Evolutionary conservation across 2,113 vertebrate genomes (phyloP).

Genomic region (Ovis canadensis): DNA sequence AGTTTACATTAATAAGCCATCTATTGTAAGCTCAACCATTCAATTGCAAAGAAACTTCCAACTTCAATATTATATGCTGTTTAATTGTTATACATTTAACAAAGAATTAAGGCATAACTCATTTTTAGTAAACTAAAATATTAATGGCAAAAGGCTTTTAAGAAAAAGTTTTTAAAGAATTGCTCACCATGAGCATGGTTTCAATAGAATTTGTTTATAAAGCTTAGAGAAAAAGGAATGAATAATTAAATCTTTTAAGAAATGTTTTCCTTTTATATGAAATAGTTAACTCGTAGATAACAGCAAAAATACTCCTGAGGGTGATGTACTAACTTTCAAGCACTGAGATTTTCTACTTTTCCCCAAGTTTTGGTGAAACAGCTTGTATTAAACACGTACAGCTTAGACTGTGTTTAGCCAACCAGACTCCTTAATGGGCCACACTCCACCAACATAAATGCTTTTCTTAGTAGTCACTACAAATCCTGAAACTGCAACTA

Average conservation of each 20-base stretch:
- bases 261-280: slow-evolving; percentile 4
- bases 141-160: slow-evolving; percentile 64
- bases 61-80: slow-evolving; percentile 41
- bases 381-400: neutral
- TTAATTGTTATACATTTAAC: slow-evolving; percentile 61
- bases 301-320: neutral
- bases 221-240: slow-evolving; percentile 13
- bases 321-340: neutral
- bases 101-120: slow-evolving; percentile 56
- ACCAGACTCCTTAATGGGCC: neutral
- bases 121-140: slow-evolving; percentile 64
- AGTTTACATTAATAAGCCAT: slow-evolving; percentile 70
- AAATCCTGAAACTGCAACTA: neutral
- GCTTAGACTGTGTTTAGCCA: neutral
- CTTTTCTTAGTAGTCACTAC: neutral
- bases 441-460: neutral
- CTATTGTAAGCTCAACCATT: slow-evolving; percentile 33
- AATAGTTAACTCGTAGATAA: slow-evolving; percentile 41
- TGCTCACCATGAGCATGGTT: slow-evolving; percentile 59
- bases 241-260: slow-evolving; percentile 30
- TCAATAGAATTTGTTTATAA: slow-evolving; percentile 69
- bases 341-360: neutral
- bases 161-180: slow-evolving; percentile 57
- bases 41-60: slow-evolving; percentile 51
- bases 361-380: neutral